These are phyloP conservation scores for Spicauda simplicius DNA, from an alignment of 2,888 invertebrate species.

Conservation along the genomic window DNA sequence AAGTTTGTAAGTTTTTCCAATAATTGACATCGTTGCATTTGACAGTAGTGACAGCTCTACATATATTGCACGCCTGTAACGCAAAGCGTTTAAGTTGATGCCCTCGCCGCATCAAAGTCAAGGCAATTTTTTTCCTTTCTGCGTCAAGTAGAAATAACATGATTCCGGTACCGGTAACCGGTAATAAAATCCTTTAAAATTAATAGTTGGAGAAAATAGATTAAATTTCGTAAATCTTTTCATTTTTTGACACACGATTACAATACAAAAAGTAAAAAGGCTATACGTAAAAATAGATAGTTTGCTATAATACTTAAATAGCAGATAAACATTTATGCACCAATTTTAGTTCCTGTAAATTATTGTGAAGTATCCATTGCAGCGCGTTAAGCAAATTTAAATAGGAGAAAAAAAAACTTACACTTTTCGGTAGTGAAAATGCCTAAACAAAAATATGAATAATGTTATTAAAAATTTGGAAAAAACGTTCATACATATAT, in stretches of 20 bases:
- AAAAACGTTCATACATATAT: neutral
- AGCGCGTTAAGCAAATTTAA: slow-evolving; percentile 4
- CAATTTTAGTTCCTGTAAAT: slow-evolving; percentile 4
- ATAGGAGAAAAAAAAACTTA: slow-evolving; percentile 57
- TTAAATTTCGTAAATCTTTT: neutral
- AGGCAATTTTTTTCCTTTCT: no score
- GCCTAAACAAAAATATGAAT: slow-evolving; percentile 58
- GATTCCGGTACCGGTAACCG: no score
- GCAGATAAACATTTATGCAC: slow-evolving; percentile 8
- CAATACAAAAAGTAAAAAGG: neutral
- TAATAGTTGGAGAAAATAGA: no score
- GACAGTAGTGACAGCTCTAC: no score
- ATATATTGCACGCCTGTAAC: no score
- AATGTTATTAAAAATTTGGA: neutral
- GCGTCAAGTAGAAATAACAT: neutral
- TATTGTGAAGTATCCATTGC: neutral
- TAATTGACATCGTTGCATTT: neutral
- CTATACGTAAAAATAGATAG: neutral
- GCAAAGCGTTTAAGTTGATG: no score
- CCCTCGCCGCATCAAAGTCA: no score
- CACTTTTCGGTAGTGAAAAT: slow-evolving; percentile 55
- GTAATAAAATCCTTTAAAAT: no score
- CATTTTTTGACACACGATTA: neutral
- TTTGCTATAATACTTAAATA: slow-evolving; percentile 9
- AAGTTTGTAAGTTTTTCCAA: neutral